A percentile compares a stretch with the other conserved stretches of the same genome.
Evolutionary conservation across 2,797 vertebrate genomes (phyloP).

Genomic region (Centropyge bicolor): DNA sequence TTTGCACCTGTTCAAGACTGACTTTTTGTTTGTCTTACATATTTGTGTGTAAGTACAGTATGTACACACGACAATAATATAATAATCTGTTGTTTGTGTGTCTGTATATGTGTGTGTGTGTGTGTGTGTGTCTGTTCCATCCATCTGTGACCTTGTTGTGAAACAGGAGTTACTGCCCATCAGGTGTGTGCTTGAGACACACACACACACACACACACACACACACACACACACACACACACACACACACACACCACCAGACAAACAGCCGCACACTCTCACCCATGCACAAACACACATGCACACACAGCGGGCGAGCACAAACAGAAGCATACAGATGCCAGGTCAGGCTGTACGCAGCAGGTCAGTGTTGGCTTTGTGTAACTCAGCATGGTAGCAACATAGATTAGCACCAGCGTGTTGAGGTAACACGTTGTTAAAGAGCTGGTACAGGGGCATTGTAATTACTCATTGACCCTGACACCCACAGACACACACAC

Average conservation of each 20-base stretch:
- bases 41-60: background rate
- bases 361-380: constrained; percentile 75
- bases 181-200: constrained; percentile 40
- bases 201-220: constrained; percentile 24
- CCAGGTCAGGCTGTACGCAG: constrained; percentile 74
- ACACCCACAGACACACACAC: constrained; percentile 43
- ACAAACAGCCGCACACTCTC: constrained; percentile 9
- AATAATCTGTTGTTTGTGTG: background rate
- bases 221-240: background rate
- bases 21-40: background rate
- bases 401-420: constrained; percentile 74
- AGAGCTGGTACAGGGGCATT: constrained; percentile 52
- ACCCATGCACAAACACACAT: constrained; percentile 24
- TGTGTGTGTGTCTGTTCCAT: constrained; percentile 23
- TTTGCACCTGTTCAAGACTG: background rate
- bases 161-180: constrained; percentile 55
- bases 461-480: constrained; percentile 72
- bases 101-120: background rate
- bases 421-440: constrained; percentile 73
- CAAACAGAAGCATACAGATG: constrained; percentile 77
- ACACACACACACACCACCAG: constrained; percentile 19
- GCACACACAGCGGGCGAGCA: constrained; percentile 60
- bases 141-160: constrained; percentile 57
- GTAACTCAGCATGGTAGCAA: constrained; percentile 68
- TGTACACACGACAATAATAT: background rate